phyloP scores from a whole-genome alignment of 2,113 vertebrate species.

The Sorex araneus region DNA sequence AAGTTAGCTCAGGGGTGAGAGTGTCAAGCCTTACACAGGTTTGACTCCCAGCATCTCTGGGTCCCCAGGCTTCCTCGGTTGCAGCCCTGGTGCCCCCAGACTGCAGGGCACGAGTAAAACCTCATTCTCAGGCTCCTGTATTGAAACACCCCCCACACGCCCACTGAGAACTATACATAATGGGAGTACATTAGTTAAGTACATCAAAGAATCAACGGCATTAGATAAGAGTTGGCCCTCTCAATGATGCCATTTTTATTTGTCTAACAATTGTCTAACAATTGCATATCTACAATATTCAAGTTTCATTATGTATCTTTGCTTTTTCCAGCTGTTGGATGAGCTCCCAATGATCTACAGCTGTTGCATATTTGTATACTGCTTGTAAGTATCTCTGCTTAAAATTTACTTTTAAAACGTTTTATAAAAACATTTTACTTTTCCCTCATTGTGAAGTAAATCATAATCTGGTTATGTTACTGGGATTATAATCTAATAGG shows the following conservation, averaged over 20 bases:
- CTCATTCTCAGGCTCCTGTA: too few species aligned
- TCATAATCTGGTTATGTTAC: conserved; percentile 2
- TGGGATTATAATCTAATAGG: conserved; percentile 22
- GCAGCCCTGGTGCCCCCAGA: too few species aligned
- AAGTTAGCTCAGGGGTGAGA: too few species aligned
- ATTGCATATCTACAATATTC: conserved; percentile 23
- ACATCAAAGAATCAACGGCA: conserved; percentile 49
- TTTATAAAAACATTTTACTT: conserved; percentile 42
- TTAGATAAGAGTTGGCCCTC: conserved; percentile 15
- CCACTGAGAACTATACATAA: neutral
- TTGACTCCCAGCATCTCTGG: too few species aligned
- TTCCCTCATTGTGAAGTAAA: conserved; percentile 28
- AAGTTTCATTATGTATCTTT: conserved; percentile 75
- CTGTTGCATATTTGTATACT: conserved; percentile 98
- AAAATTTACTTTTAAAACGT: conserved; percentile 35
- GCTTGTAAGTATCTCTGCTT: conserved; percentile 94
- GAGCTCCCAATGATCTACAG: conserved; percentile 99
- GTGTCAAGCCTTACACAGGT: too few species aligned
- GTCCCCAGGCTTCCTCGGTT: too few species aligned
- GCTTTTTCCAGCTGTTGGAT: conserved; percentile 94
- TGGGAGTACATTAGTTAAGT: conserved; percentile 40
- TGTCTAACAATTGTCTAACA: neutral
- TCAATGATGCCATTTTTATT: conserved; percentile 64
- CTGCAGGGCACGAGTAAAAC: too few species aligned
- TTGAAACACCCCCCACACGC: too few species aligned